phyloP scores from a whole-genome alignment of 2,888 invertebrate species.

The Callyntrura sp. region DNA sequence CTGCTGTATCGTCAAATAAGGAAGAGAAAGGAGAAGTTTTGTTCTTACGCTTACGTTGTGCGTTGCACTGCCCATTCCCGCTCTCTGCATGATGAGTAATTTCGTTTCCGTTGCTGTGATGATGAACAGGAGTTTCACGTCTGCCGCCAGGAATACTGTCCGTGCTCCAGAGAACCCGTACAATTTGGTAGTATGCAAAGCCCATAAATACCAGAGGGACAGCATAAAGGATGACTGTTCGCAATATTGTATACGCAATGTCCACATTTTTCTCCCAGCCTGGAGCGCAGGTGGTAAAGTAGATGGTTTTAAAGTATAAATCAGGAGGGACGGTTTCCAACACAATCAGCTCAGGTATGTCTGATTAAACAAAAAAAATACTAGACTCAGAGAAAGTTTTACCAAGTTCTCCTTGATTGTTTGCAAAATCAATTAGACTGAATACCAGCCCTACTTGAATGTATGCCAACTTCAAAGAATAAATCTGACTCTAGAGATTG shows the following conservation, averaged over 20 bases:
- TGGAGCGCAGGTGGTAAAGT: constrained; percentile 90
- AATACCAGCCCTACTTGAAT: too few relatives aligned
- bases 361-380: constrained; percentile 85
- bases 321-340: constrained; percentile 87
- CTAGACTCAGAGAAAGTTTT: too few relatives aligned
- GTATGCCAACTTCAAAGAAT: too few relatives aligned
- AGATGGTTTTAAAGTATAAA: constrained; percentile 84
- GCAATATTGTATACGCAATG: constrained; percentile 89
- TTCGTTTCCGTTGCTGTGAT: not conserved
- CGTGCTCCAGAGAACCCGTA: constrained; percentile 92
- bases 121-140: constrained; percentile 55
- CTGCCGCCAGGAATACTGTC: constrained; percentile 90
- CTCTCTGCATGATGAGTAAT: constrained; percentile 64
- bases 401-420: too few relatives aligned
- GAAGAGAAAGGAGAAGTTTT: too few relatives aligned
- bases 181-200: constrained; percentile 93
- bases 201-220: constrained; percentile 93
- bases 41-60: constrained; percentile 78
- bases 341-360: constrained; percentile 92
- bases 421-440: too few relatives aligned
- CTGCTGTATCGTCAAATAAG: too few relatives aligned
- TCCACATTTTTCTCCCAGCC: constrained; percentile 91
- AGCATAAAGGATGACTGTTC: constrained; percentile 91
- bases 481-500: too few relatives aligned
- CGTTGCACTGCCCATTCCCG: constrained; percentile 75